Evolutionary conservation across 2,888 invertebrate genomes (phyloP).

Genomic region (Perizoma affinitatum): DNA sequence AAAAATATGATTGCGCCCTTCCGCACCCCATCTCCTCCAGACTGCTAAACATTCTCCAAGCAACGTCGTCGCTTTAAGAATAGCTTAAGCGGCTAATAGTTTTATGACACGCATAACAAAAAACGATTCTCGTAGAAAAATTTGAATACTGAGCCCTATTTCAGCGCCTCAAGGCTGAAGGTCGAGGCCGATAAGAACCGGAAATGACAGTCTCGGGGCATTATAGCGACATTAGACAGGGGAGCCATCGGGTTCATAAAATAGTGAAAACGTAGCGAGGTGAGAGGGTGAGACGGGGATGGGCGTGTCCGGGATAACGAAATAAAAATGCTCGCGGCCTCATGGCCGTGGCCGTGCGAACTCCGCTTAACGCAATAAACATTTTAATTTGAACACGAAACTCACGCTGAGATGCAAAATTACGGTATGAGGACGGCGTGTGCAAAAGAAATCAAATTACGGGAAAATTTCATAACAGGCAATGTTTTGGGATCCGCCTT

Average conservation of each 20-base stretch:
- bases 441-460: slow-evolving; percentile 73
- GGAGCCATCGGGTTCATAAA: slow-evolving; percentile 71
- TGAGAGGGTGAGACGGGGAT: slow-evolving; percentile 54
- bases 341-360: slow-evolving; percentile 76
- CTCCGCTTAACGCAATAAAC: slow-evolving; percentile 81
- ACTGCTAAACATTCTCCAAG: slow-evolving; percentile 65
- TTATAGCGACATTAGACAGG: slow-evolving; percentile 75
- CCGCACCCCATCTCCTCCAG: slow-evolving; percentile 61
- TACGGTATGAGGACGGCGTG: slow-evolving; percentile 69
- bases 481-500: slow-evolving; percentile 36
- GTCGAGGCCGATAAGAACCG: slow-evolving; percentile 42
- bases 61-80: slow-evolving; percentile 74
- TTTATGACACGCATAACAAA: slow-evolving; percentile 81
- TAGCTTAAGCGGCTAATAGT: slow-evolving; percentile 83
- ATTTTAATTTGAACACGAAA: slow-evolving; percentile 83
- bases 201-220: slow-evolving; percentile 75
- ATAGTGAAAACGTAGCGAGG: slow-evolving; percentile 66
- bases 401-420: slow-evolving; percentile 82
- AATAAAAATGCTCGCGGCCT: slow-evolving; percentile 76
- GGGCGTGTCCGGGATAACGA: slow-evolving; percentile 76
- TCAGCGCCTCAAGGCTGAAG: slow-evolving; percentile 49
- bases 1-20: slow-evolving; percentile 70
- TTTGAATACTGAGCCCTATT: slow-evolving; percentile 55
- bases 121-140: slow-evolving; percentile 42
- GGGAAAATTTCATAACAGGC: slow-evolving; percentile 62